Base-by-base conservation (phyloP, 2,113 vertebrate species). In the Gallinago paraguaiae region DNA sequence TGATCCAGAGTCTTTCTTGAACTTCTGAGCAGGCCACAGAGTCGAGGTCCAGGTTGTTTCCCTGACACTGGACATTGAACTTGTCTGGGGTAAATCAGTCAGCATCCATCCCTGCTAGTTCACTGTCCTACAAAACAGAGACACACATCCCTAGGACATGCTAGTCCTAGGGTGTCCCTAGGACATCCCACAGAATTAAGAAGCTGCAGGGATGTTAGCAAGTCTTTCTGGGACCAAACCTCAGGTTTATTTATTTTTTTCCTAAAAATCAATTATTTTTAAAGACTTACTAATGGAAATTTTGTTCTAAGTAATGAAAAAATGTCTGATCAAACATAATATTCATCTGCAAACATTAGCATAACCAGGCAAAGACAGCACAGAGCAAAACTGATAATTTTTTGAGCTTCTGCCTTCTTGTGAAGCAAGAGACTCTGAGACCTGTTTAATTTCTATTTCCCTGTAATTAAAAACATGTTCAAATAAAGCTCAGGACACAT, bases 161-260 rank as follows among this genome's bases (percentile, higher is more conserved):
- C 39, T 39, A 39, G 39, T 39, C 39, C 39, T 39, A 39, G 39
- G 11, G 39, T 39, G 39, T 39, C 53, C 33, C 50, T 15, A 24
- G 15, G 46, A 18, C 17, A 15, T 74, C 18, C 30, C 54, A 45
- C 0, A 0, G 59, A 19, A 50, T 7, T 61, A 39, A n/a, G 33
- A 81, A 86, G 64, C 13, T 0, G 0, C 83, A 53, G 6, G 10
- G 31, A 35, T n/a, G 33, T 61, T 41, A 19, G 7, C 19, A 63
- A 1, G 5, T 78, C 56, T 74, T 81, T 88, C 25, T 50, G 88
- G 60, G 25, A 75, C 6, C 11, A 71, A 91, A 78, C 43, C 9
- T 27, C 79, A 41, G 24, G 31, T 39, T 19, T 30, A 18, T 54
- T 54, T 30, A 4, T 54, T 59, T 54, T 59, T 23, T 28, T 23